These are phyloP conservation scores for Calosoma granatense DNA, from an alignment of 1,140 invertebrate genomes.

Conservation along the genomic window DNA sequence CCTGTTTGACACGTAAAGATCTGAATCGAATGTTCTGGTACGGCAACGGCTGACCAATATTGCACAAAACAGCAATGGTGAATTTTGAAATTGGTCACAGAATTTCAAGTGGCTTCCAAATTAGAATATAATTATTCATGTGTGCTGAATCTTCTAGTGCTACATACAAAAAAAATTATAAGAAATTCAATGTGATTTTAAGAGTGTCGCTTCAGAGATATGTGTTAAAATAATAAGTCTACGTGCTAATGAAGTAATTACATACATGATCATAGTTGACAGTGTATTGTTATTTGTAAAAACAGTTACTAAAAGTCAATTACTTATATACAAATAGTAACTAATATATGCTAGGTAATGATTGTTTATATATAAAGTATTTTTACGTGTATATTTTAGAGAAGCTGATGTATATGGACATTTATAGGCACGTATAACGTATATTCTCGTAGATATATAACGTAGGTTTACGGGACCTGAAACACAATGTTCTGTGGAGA, in stretches of 20 bases:
- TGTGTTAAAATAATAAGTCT: neutral
- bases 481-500: neutral
- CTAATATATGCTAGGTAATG: neutral
- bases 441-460: neutral
- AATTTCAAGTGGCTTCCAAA: neutral
- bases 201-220: slow-evolving; percentile 3
- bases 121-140: neutral
- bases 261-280: neutral
- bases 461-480: neutral
- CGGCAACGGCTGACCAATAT: no score
- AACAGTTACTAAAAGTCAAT: slow-evolving; percentile 1
- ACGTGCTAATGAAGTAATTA: neutral
- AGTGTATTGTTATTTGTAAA: neutral
- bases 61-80: no score
- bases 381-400: neutral
- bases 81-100: slow-evolving; percentile 1
- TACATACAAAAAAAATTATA: neutral
- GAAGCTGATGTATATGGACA: neutral
- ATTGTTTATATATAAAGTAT: neutral
- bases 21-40: no score
- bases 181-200: neutral
- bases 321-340: neutral
- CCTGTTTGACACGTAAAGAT: no score
- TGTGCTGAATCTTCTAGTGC: slow-evolving; percentile 5
- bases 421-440: neutral